phyloP scores from a whole-genome alignment of 2,113 vertebrate genomes.

The Irena cyanogastra region DNA sequence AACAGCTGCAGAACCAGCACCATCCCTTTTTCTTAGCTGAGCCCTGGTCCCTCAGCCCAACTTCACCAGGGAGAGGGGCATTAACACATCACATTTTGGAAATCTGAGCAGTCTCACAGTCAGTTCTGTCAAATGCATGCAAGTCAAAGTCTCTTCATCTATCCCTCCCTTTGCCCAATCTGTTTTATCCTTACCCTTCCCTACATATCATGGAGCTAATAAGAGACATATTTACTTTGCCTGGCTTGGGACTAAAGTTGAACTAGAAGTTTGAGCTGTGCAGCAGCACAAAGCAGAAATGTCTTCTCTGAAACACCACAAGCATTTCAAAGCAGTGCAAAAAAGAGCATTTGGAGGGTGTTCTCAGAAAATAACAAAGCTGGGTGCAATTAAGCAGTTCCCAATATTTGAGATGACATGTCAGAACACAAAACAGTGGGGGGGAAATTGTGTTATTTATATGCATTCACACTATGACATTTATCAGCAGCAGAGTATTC shows the following conservation, averaged over 20 bases:
- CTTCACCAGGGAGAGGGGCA: background rate
- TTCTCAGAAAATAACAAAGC: background rate
- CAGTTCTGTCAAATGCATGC: background rate
- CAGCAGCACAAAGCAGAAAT: background rate
- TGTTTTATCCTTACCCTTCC: background rate
- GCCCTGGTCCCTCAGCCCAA: background rate
- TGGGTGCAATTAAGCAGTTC: background rate
- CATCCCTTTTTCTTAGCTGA: fast-evolving
- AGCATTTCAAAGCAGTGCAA: background rate
- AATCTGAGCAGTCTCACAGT: fast-evolving
- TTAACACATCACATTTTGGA: background rate
- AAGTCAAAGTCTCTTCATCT: background rate
- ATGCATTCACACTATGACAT: background rate
- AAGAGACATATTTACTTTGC: background rate
- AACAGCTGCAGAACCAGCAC: background rate
- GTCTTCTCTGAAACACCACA: background rate
- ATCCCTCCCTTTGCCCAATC: background rate
- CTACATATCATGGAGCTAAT: background rate
- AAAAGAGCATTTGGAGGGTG: background rate
- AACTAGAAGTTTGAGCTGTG: background rate
- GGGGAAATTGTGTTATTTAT: background rate
- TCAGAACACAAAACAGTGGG: background rate
- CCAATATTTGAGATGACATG: background rate
- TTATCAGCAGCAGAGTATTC: background rate
- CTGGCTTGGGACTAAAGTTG: background rate